Evolutionary conservation across 2,888 invertebrate species (phyloP).

Genomic region (Allolobophora icterica): DNA sequence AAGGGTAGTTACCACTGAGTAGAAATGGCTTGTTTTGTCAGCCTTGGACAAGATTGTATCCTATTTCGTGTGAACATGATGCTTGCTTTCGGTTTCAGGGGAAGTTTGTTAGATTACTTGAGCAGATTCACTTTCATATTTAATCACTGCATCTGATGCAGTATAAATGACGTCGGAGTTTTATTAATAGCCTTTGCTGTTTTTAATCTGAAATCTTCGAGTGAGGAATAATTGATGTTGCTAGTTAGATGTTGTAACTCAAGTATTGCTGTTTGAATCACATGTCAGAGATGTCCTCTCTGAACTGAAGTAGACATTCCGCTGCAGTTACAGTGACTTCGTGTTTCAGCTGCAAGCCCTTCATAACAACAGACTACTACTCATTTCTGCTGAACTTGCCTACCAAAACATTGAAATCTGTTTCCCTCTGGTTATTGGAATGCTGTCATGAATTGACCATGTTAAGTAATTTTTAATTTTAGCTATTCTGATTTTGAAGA

Average conservation of each 20-base stretch:
- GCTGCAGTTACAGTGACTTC: background rate
- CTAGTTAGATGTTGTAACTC: constrained; percentile 6
- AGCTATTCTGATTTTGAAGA: constrained; percentile 17
- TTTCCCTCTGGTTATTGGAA: background rate
- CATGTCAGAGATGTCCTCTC: background rate
- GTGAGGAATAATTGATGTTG: background rate
- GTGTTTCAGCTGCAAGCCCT: background rate
- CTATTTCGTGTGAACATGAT: background rate
- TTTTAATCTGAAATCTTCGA: background rate
- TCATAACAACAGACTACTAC: background rate
- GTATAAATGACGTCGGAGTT: background rate
- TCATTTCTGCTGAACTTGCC: background rate
- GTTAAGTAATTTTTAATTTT: background rate
- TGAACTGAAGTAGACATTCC: background rate
- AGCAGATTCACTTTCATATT: background rate
- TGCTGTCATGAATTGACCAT: background rate
- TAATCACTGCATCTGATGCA: background rate
- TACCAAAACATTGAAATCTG: background rate
- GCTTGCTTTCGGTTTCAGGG: background rate
- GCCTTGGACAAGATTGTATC: background rate
- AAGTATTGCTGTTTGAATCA: constrained; percentile 1
- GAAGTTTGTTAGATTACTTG: background rate
- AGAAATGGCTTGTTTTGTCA: background rate
- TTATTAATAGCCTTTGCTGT: background rate
- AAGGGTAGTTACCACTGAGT: background rate